Evolutionary conservation across 2,888 invertebrate genomes (phyloP), one percentile per base, ranked within the genome.

Genomic region (Calameuta filiformis): DNA sequence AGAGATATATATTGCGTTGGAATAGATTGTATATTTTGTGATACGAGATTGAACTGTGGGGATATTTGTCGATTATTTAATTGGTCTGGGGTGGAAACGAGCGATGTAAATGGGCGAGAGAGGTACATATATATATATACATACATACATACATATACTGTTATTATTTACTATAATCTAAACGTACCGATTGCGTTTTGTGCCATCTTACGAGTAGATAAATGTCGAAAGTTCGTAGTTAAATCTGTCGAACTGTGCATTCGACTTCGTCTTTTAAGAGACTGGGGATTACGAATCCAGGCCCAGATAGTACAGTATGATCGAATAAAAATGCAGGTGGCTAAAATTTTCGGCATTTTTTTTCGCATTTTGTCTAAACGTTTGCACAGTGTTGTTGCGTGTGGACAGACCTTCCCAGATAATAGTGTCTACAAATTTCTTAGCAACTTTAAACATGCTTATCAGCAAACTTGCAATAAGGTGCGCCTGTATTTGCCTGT

Each of bases 21-120:
- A 75, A 81, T 85, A 87, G 83, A 89, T 83, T 85, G 87, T 89
- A 89, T 90, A 90, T 90, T 90, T 90, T 90, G 90, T 90, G 87
- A 90, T 90, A 90, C 85, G 84, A 86, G 79, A 81, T 81, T 81
- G 76, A 75, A 75, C 69, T 69, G 12, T 30, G 9, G 2, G 12
- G 30, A 40, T 40, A 40, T 40, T 40, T 40, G 15, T 40, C 15
- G 40, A 40, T 40, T 40, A 40, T 40, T 15, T 40, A 40, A 15
- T 40, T 69, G 69, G 69, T 11, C 69, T 69, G 69, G n/a, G 1
- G n/a, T 12, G 1, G 33, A 31, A 40, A 40, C 4, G 56, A 73
- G 79, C n/a, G 73, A 37, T 69, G 75, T 75, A 74, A 73, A 68
- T 81, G 79, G 83, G 76, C 79, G 77, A 68, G 80, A 80, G 79